Evolutionary conservation across 2,888 invertebrate genomes (phyloP).

Genomic region (Dicycla oo): DNA sequence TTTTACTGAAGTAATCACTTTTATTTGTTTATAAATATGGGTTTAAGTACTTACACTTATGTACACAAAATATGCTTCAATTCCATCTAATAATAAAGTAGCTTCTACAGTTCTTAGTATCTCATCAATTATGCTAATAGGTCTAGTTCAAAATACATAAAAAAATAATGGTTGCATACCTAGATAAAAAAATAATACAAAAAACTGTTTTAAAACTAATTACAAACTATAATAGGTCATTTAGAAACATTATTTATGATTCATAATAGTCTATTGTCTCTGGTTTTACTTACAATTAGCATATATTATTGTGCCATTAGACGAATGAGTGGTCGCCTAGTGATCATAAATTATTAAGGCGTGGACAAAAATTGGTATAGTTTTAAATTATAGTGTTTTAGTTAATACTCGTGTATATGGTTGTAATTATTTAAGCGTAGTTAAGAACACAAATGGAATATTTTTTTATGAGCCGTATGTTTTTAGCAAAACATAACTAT

Average conservation of each 20-base stretch:
- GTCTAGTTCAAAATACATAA: conserved; percentile 9
- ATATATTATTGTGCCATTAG: conserved; percentile 81
- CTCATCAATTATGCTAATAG: neutral
- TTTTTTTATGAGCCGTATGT: neutral
- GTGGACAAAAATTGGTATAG: conserved; percentile 47
- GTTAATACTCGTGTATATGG: conserved; percentile 5
- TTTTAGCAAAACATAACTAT: neutral
- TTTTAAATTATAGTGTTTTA: conserved; percentile 40
- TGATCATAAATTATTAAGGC: conserved; percentile 55
- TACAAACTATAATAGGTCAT: conserved; percentile 43
- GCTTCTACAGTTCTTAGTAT: neutral
- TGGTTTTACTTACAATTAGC: conserved; percentile 76
- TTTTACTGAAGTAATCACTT: no score
- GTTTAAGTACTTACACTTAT: no score
- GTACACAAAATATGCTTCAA: neutral
- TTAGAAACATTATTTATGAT: conserved; percentile 72
- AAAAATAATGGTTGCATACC: neutral
- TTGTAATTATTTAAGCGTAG: conserved; percentile 5
- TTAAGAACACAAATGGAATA: neutral
- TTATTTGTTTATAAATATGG: no score
- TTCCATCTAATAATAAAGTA: neutral
- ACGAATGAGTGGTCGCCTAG: conserved; percentile 58
- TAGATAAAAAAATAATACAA: neutral
- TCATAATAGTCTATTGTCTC: conserved; percentile 74
- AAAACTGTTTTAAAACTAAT: conserved; percentile 46